These are phyloP conservation scores for Nesidiocoris tenuis DNA, from an alignment of 2,888 invertebrate species.

Conservation along the genomic window DNA sequence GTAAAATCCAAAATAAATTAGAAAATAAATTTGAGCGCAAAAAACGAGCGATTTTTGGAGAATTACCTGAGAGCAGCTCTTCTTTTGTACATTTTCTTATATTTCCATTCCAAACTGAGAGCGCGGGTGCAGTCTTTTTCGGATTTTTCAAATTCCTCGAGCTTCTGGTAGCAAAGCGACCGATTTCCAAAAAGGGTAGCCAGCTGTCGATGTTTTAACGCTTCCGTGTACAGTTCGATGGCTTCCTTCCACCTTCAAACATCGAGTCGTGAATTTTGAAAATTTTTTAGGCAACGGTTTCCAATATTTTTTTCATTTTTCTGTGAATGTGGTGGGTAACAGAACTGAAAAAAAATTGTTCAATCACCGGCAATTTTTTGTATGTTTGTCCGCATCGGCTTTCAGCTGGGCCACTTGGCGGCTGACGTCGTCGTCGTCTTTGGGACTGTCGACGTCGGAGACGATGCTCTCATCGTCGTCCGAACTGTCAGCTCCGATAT, in stretches of 20 bases:
- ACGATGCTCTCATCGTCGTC: neutral
- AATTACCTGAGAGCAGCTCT: neutral
- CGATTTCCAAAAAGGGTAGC: neutral
- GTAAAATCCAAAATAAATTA: too few relatives aligned
- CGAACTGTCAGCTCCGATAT: neutral
- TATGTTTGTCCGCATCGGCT: neutral
- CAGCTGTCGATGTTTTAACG: neutral
- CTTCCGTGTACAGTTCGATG: neutral
- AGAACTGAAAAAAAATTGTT: too few relatives aligned
- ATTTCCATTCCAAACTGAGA: neutral
- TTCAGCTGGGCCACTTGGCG: too few relatives aligned
- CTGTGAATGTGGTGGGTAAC: too few relatives aligned
- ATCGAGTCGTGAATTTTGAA: too few relatives aligned
- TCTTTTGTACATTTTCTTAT: slow-evolving; percentile 2
- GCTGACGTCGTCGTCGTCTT: neutral
- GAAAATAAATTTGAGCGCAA: too few relatives aligned
- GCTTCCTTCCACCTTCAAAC: slow-evolving; percentile 5
- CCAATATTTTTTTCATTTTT: too few relatives aligned
- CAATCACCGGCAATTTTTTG: neutral
- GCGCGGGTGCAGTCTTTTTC: neutral
- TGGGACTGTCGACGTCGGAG: neutral
- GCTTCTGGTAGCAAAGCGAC: slow-evolving; percentile 7
- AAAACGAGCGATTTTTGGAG: too few relatives aligned
- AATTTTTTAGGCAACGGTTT: too few relatives aligned
- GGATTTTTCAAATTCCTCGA: neutral